Evolutionary conservation across 2,888 invertebrate genomes (phyloP).

Genomic region (Eretmocerus hayati): DNA sequence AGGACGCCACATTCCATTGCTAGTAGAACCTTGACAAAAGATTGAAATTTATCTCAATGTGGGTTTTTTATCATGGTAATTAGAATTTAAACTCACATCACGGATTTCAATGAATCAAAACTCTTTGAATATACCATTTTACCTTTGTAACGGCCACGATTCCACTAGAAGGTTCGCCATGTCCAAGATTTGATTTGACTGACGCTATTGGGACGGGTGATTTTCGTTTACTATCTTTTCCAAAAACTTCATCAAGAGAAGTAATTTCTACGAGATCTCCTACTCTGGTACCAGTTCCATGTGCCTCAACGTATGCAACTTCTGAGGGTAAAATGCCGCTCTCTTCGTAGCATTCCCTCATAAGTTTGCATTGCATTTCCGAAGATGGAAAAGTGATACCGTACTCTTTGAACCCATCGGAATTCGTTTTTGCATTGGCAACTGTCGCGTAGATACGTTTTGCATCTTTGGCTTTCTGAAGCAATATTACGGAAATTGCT

Average conservation of each 20-base stretch:
- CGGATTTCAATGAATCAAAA: no score
- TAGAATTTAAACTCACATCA: no score
- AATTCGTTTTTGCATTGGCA: constrained; percentile 52
- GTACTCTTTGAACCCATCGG: constrained; percentile 47
- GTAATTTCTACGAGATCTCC: constrained; percentile 87
- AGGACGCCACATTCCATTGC: constrained; percentile 73
- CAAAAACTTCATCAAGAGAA: constrained; percentile 72
- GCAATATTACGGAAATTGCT: constrained; percentile 60
- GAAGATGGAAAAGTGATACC: constrained; percentile 30
- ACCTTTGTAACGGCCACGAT: constrained; percentile 76
- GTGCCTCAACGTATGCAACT: constrained; percentile 60
- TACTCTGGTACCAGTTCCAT: constrained; percentile 67
- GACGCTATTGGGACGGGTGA: constrained; percentile 78
- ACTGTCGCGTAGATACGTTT: constrained; percentile 48
- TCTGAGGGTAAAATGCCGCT: constrained; percentile 51
- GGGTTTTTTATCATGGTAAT: no score
- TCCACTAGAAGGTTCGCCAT: constrained; percentile 79
- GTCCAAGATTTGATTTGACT: constrained; percentile 89
- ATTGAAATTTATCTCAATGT: not conserved
- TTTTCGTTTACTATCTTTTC: constrained; percentile 54
- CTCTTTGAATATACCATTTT: no score
- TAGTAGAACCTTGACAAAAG: constrained; percentile 54
- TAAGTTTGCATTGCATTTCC: constrained; percentile 29
- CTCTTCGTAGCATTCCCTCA: constrained; percentile 54
- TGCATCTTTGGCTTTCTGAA: constrained; percentile 57